Conservation (phyloP, 2,113 vertebrate species). For the Taxidea taxus region DNA sequence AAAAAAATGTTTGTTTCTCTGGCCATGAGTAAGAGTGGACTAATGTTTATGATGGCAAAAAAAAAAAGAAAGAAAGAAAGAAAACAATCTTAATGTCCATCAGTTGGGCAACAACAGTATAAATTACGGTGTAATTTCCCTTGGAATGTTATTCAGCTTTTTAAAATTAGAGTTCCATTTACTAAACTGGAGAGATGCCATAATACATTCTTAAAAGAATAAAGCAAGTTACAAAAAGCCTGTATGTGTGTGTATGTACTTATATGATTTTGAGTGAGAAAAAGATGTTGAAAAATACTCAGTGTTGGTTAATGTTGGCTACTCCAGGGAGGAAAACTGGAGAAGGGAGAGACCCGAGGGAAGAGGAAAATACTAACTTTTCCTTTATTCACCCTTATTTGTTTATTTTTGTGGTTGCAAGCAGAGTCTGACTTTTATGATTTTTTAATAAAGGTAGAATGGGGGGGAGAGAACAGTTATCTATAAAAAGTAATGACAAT, state of each 20-base stretch:
- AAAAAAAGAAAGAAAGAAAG: not conserved
- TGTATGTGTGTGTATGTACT: not conserved
- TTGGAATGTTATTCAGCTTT: constrained; percentile 3
- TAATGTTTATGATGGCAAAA: not conserved
- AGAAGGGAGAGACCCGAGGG: not conserved
- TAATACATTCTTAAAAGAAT: constrained; percentile 36
- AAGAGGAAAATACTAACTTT: not conserved
- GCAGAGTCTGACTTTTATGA: not conserved
- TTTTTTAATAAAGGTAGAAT: not conserved
- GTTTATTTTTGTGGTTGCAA: not conserved
- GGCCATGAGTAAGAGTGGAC: not conserved
- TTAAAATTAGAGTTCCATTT: constrained; percentile 15
- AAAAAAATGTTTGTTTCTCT: not conserved
- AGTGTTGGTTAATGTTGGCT: not conserved
- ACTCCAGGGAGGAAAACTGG: not conserved
- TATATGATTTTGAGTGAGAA: constrained; percentile 29
- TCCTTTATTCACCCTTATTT: constrained; percentile 5
- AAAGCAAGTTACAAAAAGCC: constrained; percentile 28
- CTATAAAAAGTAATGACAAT: not conserved
- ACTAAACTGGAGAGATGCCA: not conserved
- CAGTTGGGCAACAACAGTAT: not conserved
- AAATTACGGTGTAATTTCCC: not conserved
- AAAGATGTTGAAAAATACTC: constrained; percentile 25
- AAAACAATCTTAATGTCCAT: constrained; percentile 26
- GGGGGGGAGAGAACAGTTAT: not conserved